These are phyloP conservation scores for Zoroaster sp. DNA, from an alignment of 53 echinoderm and acorn worm species.

Conservation along the genomic window DNA sequence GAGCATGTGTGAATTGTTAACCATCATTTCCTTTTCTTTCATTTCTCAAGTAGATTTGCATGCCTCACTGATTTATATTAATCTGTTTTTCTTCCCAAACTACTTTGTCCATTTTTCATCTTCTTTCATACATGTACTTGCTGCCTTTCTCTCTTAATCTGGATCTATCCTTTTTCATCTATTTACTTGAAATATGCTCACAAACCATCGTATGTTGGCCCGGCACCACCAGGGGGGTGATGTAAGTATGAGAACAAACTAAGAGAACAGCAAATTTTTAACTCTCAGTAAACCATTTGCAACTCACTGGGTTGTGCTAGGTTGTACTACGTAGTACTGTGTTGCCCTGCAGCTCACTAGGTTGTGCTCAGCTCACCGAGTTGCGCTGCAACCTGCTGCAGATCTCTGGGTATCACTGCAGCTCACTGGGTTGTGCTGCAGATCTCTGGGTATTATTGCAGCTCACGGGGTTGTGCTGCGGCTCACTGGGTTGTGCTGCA, in stretches of 20 bases:
- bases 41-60: not conserved
- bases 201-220: not conserved
- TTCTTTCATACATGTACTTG: not conserved
- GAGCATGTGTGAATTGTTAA: not conserved
- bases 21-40: not conserved
- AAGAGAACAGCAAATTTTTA: not conserved
- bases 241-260: not conserved
- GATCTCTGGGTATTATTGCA: not conserved
- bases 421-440: not conserved
- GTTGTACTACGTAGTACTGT: too few species aligned
- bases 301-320: not conserved
- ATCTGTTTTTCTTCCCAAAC: not conserved
- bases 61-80: not conserved
- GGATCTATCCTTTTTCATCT: not conserved
- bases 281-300: not conserved
- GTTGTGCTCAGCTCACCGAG: not conserved
- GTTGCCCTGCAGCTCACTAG: not conserved
- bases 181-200: not conserved
- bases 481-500: not conserved
- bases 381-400: not conserved
- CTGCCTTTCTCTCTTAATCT: not conserved
- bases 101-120: not conserved
- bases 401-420: not conserved
- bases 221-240: not conserved
- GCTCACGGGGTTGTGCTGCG: not conserved